Base-by-base conservation (phyloP, 2,113 vertebrate species). In the Paracanthobrama guichenoti region DNA sequence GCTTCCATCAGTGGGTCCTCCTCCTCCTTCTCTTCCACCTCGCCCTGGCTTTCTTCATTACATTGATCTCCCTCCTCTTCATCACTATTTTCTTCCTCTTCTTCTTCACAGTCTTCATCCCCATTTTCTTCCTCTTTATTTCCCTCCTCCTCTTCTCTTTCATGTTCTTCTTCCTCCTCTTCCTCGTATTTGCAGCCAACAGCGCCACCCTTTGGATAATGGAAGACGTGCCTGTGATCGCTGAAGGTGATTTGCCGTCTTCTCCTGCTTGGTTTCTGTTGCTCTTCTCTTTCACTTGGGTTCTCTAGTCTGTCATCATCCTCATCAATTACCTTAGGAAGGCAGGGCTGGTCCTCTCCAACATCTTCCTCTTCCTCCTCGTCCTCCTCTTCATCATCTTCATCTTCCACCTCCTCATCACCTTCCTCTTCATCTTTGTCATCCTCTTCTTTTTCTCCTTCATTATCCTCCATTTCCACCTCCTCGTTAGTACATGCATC, bases 1-100 rank as follows among this genome's bases (percentile, higher is more conserved):
- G 96, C 97, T 88, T 84, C 97, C 87, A 89, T 95, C 94, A 88
- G 94, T 3, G 97, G 96, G 78, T 96, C 94, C 1, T 94, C 94
- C 77, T 82, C 48, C 79, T 88, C 59, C 4, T 53, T 81, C 46
- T 82, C 81, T 22, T 81, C 48, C 0, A 11, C 55, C 31, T 79
- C 82, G 8, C 83, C 78, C 12, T 44, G 59, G 3, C 5, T 64
- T 2, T 72, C 84, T 14, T 89, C 89, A 46, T 77, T 59, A 5
- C 53, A 81, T 0, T 90, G 88, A 24, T 91, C 89, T 67, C 74
- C 83, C 53, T 86, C 89, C 1, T 86, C 79, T n/a, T 79, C 66
- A 4, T 89, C 85, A 64, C 86, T 83, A 3, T 67, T 81, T 2
- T 84, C 88, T 0, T 90, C 88, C 3, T 88, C 86, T 1, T 85